A percentile compares a stretch with the other conserved stretches of the same genome.
phyloP scores from a whole-genome alignment of 2,113 vertebrate genomes.

The Lycocorax pyrrhopterus region DNA sequence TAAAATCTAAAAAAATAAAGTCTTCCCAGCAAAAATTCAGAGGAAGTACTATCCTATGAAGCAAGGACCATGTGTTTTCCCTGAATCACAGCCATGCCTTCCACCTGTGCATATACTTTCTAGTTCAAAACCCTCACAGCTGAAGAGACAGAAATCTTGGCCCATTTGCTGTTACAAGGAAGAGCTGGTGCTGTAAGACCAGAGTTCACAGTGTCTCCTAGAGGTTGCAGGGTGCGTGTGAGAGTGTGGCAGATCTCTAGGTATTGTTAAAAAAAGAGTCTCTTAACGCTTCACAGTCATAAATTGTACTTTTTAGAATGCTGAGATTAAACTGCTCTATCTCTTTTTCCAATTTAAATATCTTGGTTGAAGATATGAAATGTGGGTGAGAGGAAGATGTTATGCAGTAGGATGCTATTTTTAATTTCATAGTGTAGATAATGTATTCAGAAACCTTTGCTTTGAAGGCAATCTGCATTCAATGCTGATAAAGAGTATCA shows the following conservation, averaged over 20 bases:
- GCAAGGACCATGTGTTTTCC: background rate
- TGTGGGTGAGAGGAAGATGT: background rate
- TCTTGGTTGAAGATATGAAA: background rate
- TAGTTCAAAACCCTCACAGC: background rate
- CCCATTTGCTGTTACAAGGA: background rate
- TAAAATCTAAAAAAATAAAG: background rate
- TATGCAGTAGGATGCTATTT: background rate
- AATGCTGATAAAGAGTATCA: background rate
- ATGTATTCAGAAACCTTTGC: slow-evolving; percentile 6
- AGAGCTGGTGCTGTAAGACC: background rate
- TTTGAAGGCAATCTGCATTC: background rate
- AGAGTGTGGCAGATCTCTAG: background rate
- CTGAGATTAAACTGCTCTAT: background rate
- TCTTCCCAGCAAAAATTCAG: background rate
- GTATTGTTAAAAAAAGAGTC: background rate
- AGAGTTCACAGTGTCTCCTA: background rate
- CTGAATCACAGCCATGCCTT: background rate
- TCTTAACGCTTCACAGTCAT: background rate
- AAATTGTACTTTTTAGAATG: background rate
- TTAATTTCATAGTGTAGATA: slow-evolving; percentile 1
- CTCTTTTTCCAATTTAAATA: background rate
- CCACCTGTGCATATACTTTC: background rate
- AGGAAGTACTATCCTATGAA: background rate
- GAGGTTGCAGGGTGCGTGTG: background rate
- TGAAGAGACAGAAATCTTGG: background rate